Evolutionary conservation across 2,797 vertebrate species (phyloP).

Genomic region (Epinephelus awoara): DNA sequence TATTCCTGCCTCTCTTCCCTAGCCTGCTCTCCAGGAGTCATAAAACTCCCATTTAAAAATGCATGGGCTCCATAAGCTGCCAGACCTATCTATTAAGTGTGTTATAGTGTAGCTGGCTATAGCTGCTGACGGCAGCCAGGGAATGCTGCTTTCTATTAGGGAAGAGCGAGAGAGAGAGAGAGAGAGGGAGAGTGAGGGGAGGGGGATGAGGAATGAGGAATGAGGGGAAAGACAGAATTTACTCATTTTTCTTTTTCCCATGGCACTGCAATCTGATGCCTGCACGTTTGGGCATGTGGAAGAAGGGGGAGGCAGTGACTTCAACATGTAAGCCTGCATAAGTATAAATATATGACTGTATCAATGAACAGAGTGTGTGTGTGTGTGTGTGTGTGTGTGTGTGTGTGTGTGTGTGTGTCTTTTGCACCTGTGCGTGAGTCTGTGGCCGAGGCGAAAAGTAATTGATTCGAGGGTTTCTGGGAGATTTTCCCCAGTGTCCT

Average conservation of each 20-base stretch:
- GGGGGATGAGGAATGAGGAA: slow-evolving; percentile 51
- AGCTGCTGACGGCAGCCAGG: slow-evolving; percentile 69
- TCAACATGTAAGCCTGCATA: slow-evolving; percentile 49
- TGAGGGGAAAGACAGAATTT: slow-evolving; percentile 61
- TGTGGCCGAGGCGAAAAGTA: slow-evolving; percentile 64
- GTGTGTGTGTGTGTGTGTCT: slow-evolving; percentile 21
- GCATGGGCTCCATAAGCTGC: slow-evolving; percentile 78
- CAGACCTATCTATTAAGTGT: slow-evolving; percentile 74
- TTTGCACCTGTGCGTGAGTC: slow-evolving; percentile 32
- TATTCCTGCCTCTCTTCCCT: slow-evolving; percentile 37
- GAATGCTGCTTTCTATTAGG: slow-evolving; percentile 75
- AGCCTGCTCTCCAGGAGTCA: slow-evolving; percentile 64
- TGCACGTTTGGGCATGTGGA: slow-evolving; percentile 42
- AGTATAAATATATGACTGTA: slow-evolving; percentile 40
- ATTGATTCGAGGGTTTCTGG: slow-evolving; percentile 80
- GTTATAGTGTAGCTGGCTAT: slow-evolving; percentile 69
- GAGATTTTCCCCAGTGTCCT: slow-evolving; percentile 77
- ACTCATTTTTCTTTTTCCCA: slow-evolving; percentile 71
- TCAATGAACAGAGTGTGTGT: slow-evolving; percentile 15
- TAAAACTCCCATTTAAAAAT: slow-evolving; percentile 82
- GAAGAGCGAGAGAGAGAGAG: slow-evolving; percentile 5
- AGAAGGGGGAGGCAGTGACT: slow-evolving; percentile 15
- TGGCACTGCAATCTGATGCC: slow-evolving; percentile 60
- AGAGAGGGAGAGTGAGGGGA: neutral
- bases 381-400: slow-evolving; percentile 22